Percentiles rank a stretch among this genome's conserved stretches.
phyloP scores from a whole-genome alignment of 2,888 invertebrate genomes.

The Trichopria drosophilae region DNA sequence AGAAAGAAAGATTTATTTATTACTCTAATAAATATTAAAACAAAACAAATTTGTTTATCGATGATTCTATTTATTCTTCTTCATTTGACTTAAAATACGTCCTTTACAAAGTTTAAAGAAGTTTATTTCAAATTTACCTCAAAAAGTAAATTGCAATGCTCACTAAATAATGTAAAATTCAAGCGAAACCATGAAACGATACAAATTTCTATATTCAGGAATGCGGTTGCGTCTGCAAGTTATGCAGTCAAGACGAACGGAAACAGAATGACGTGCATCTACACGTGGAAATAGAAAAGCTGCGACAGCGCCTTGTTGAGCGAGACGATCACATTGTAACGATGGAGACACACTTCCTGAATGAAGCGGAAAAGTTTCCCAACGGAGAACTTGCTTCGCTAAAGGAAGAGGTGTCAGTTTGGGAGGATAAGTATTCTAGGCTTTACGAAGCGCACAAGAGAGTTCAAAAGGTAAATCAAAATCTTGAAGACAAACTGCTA shows the following conservation, averaged over 20 bases:
- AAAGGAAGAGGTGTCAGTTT: constrained; percentile 80
- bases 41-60: too few species aligned
- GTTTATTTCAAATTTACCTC: neutral
- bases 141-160: too few species aligned
- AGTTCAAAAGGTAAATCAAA: constrained; percentile 92
- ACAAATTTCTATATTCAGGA: constrained; percentile 54
- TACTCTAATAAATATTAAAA: too few species aligned
- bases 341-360: constrained; percentile 84
- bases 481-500: constrained; percentile 89
- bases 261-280: constrained; percentile 67
- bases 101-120: constrained; percentile 8
- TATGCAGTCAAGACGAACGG: constrained; percentile 56
- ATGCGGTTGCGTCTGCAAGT: constrained; percentile 66
- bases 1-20: too few species aligned
- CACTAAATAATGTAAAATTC: too few species aligned
- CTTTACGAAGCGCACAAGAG: constrained; percentile 91
- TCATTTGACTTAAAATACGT: too few species aligned
- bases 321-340: constrained; percentile 81
- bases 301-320: constrained; percentile 80
- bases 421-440: constrained; percentile 89
- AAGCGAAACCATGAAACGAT: neutral
- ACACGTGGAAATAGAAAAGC: constrained; percentile 83
- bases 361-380: constrained; percentile 67
- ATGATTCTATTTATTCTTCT: too few species aligned
- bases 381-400: constrained; percentile 77